Evolutionary conservation across 2,797 vertebrate genomes (phyloP), one percentile per base, ranked within the genome.

Genomic region (Malurus splendens): DNA sequence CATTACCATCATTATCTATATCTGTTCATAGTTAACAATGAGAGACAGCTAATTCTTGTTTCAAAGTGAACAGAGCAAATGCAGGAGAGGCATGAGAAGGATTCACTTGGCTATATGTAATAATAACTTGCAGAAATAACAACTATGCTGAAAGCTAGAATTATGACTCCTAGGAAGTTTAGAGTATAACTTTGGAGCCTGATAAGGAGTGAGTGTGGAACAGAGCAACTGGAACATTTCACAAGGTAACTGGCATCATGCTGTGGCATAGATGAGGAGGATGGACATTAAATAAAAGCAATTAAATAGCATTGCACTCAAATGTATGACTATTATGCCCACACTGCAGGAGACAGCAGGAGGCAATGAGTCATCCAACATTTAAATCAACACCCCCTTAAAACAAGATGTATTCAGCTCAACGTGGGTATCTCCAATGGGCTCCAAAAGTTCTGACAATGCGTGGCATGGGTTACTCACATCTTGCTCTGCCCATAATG

Each of bases 371-470:
- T 96, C 94, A 96, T 96, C 83, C 86, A 96, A 94, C 89, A 95
- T 95, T 96, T 95, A 96, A 96, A 92, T 93, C 91, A 96, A 92
- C 90, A 96, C 89, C 86, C 91, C 90, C 90, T 95, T 95, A 94
- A 96, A 96, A 95, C 93, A 96, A 94, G 89, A 94, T 94, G 92
- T 93, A 92, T 94, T 97, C 93, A 94, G 83, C 77, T 94, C 89
- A 90, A 95, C 47, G 87, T 95, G 95, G 91, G 93, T 95, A 93
- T 90, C 87, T 93, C 77, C 87, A 83, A 72, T 18, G 50, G 77
- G 74, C 56, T 92, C 77, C 77, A 75, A 83, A 80, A 91, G 81
- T 54, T 89, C 85, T 70, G 60, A 94, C 65, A 72, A 88, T 33
- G 82, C 67, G 75, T 88, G 76, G 59, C 79, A 86, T 38, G 78